phyloP scores from a whole-genome alignment of 2,113 vertebrate species.

The Gasterosteus nipponicus region DNA sequence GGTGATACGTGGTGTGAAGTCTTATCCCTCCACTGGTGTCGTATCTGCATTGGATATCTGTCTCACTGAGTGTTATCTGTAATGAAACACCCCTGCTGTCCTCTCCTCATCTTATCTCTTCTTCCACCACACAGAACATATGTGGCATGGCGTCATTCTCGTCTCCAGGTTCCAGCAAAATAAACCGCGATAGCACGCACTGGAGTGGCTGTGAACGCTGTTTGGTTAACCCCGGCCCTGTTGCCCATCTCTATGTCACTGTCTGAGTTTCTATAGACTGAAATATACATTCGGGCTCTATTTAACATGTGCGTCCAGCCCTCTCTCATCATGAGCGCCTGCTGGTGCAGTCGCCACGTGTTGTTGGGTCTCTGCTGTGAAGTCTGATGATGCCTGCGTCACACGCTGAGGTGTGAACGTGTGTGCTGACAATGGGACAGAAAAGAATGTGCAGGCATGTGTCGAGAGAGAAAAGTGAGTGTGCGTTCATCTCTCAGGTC shows the following conservation, averaged over 20 bases:
- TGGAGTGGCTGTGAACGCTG: conserved; percentile 3
- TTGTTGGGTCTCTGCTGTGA: conserved; percentile 13
- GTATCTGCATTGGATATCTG: background rate
- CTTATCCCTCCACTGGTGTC: conserved; percentile 11
- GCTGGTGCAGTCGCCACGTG: conserved; percentile 4
- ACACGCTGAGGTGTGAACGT: conserved; percentile 6
- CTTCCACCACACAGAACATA: background rate
- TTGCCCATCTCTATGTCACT: background rate
- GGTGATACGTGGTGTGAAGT: background rate
- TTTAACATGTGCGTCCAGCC: background rate
- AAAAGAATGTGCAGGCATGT: conserved; percentile 15
- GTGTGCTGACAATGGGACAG: background rate
- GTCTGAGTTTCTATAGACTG: conserved; percentile 11
- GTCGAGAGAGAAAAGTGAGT: background rate
- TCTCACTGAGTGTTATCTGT: conserved; percentile 14
- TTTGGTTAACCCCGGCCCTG: conserved; percentile 32
- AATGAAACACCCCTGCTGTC: conserved; percentile 57
- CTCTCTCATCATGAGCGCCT: conserved; percentile 26
- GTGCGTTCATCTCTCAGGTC: conserved; percentile 9
- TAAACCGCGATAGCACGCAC: conserved; percentile 12
- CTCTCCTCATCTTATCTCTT: conserved; percentile 29
- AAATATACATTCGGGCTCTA: conserved; percentile 21
- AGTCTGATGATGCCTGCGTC: background rate
- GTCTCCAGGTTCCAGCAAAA: conserved; percentile 15
- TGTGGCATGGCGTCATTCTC: conserved; percentile 10